Conservation (phyloP, 1,140 invertebrate genomes). For the Tetranychus cinnabarinus region DNA sequence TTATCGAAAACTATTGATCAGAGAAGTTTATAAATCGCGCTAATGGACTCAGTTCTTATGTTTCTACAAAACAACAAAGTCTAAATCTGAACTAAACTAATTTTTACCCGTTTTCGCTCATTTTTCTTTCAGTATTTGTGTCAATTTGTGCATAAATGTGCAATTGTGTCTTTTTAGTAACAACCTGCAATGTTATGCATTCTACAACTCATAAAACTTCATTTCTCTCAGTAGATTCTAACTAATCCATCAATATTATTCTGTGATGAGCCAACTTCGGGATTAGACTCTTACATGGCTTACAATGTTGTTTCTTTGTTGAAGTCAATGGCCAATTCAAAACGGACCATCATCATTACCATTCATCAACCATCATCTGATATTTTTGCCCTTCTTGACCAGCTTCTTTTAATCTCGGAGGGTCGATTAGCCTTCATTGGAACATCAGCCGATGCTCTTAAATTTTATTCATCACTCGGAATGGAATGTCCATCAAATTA, state of each 20-base stretch:
- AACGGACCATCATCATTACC: slow-evolving; percentile 51
- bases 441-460: slow-evolving; percentile 41
- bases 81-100: no score
- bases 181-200: no score
- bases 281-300: slow-evolving; percentile 56
- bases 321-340: slow-evolving; percentile 44
- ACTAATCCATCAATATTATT: slow-evolving; percentile 76
- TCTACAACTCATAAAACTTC: no score
- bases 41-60: no score
- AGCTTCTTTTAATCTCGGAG: slow-evolving; percentile 43
- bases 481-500: slow-evolving; percentile 49
- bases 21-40: no score
- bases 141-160: no score
- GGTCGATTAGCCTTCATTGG: slow-evolving; percentile 59
- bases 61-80: no score
- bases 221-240: slow-evolving; percentile 35
- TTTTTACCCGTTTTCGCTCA: no score
- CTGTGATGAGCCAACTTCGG: slow-evolving; percentile 24
- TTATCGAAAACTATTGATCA: no score
- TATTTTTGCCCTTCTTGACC: slow-evolving; percentile 64
- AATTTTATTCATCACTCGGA: slow-evolving; percentile 46
- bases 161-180: no score
- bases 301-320: slow-evolving; percentile 43
- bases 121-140: no score
- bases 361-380: slow-evolving; percentile 67